Percentiles rank a stretch among this genome's conserved stretches.
Evolutionary conservation across 2,888 invertebrate genomes (phyloP).

Genomic region (Heliconius cydno): DNA sequence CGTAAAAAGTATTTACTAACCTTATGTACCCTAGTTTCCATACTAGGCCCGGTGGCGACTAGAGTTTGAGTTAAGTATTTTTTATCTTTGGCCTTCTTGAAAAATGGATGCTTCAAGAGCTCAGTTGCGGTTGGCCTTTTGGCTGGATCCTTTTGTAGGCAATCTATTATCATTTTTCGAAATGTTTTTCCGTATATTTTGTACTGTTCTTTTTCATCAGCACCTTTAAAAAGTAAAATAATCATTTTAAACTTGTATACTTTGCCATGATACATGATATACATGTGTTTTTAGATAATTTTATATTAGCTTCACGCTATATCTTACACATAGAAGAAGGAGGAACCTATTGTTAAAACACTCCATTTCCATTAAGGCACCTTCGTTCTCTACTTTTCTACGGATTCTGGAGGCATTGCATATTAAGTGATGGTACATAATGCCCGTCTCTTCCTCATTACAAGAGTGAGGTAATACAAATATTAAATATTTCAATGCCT

Average conservation of each 20-base stretch:
- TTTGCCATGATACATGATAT: neutral
- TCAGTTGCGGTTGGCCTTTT: constrained; percentile 98
- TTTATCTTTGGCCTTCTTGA: constrained; percentile 98
- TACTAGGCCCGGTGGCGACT: constrained; percentile 92
- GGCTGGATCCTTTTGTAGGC: constrained; percentile 97
- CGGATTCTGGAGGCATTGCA: neutral
- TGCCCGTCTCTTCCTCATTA: neutral
- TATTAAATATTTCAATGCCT: neutral
- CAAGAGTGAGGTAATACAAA: neutral
- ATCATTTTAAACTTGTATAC: constrained; percentile 5
- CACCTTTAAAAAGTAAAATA: constrained; percentile 80
- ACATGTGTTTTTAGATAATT: neutral
- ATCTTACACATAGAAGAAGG: neutral
- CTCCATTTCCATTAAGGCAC: neutral
- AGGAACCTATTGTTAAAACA: neutral
- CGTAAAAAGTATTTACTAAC: constrained; percentile 72
- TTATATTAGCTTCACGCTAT: neutral
- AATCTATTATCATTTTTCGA: constrained; percentile 97
- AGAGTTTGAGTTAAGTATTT: constrained; percentile 93
- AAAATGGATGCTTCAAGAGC: constrained; percentile 97
- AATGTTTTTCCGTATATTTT: constrained; percentile 99
- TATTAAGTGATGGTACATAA: neutral
- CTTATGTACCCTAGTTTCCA: constrained; percentile 96
- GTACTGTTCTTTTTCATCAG: constrained; percentile 98
- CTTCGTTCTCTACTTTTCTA: neutral